Evolutionary conservation across 2,888 invertebrate genomes (phyloP).

Genomic region (Noctua pronuba): DNA sequence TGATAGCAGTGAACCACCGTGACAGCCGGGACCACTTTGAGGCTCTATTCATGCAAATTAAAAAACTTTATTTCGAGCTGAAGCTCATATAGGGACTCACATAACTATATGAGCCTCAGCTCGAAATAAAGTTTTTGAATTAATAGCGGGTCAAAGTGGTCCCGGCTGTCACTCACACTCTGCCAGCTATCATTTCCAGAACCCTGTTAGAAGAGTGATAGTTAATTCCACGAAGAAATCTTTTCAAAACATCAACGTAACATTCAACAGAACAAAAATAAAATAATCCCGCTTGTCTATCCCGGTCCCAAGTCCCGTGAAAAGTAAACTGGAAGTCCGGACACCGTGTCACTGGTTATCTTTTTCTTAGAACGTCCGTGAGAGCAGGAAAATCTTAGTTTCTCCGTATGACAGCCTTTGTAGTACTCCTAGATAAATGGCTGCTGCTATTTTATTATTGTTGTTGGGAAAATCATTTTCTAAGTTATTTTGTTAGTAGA

Average conservation of each 20-base stretch:
- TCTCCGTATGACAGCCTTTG: constrained; percentile 59
- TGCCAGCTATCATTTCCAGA: too few species aligned
- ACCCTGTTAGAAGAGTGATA: too few species aligned
- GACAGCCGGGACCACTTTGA: too few species aligned
- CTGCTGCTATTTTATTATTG: constrained; percentile 44
- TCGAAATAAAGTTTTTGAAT: too few species aligned
- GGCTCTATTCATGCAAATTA: too few species aligned
- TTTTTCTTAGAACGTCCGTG: constrained; percentile 46
- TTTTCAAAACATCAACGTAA: not conserved
- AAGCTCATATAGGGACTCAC: too few species aligned
- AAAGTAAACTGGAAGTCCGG: constrained; percentile 57
- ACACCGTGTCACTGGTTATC: constrained; percentile 47
- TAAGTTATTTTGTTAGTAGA: constrained; percentile 8
- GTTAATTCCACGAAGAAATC: not conserved
- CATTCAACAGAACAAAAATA: constrained; percentile 3
- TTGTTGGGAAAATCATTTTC: constrained; percentile 35
- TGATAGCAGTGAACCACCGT: too few species aligned
- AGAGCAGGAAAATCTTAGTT: constrained; percentile 53
- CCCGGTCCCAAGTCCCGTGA: constrained; percentile 28
- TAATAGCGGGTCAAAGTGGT: too few species aligned
- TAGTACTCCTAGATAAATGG: constrained; percentile 51
- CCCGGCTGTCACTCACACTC: too few species aligned
- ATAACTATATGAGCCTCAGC: too few species aligned
- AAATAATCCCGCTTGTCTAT: constrained; percentile 14
- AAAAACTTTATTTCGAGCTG: too few species aligned